Evolutionary conservation across 2,797 vertebrate species (phyloP), one percentile per base, ranked within the genome.

Genomic region (Hoplostethus atlanticus): DNA sequence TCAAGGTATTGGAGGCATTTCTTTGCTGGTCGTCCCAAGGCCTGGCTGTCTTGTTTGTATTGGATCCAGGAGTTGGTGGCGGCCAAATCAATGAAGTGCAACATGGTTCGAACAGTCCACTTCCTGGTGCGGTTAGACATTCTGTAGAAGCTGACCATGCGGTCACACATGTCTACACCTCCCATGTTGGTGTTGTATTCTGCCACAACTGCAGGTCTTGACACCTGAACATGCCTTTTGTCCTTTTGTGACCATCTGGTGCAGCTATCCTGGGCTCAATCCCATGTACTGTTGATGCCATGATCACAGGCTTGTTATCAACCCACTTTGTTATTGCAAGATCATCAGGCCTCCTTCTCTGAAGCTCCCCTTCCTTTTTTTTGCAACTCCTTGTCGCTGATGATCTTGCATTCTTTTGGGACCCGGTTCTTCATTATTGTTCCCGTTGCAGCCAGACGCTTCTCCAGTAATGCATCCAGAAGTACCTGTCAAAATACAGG

Each of bases 61-160:
- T 80, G 64, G 25, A 87, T 73, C 65, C 64, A 84, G 7, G 66
- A 57, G 42, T 81, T 84, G 76, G 70, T 48, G 36, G 78, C 68
- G 53, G 79, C 71, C 54, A 79, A 51, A 55, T 86, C 68, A 68
- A 82, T 73, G 40, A 74, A 80, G 36, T 78, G 58, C 2, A 0
- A 10, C 0, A 83, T 77, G 34, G 64, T 54, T 48, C 1, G n/a
- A 10, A 36, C 30, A 4, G 50, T 81, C 61, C 64, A 78, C 30
- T 86, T 85, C 34, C 58, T 74, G 63, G 76, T 78, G 12, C 68
- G 70, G 38, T 1, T 71, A 61, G 67, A 56, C 73, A 83, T 79
- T 15, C 4, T 2, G 10, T 85, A 84, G 12, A 77, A 81, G 36
- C 59, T 76, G 10, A 81, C 30, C 57, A 76, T 80, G 6, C 11